These are phyloP conservation scores for Theristicus caerulescens DNA, from an alignment of 2,113 vertebrate genomes.

Conservation along the genomic window DNA sequence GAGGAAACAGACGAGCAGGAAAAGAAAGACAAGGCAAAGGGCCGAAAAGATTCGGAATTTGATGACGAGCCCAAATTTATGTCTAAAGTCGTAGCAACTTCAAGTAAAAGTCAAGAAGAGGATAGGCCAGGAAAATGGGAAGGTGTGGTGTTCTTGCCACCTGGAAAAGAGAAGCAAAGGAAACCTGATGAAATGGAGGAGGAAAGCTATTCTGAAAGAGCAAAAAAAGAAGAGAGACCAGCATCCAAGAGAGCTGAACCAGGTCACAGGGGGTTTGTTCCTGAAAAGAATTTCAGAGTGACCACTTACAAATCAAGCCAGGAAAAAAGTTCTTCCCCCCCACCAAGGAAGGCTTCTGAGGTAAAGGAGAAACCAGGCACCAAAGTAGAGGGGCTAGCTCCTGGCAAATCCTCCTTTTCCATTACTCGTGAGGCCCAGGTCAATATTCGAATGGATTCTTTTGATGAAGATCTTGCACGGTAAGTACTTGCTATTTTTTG, in stretches of 20 bases:
- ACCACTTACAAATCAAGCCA: slow-evolving; percentile 82
- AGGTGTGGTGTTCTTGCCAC: slow-evolving; percentile 80
- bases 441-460: slow-evolving; percentile 89
- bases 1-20: slow-evolving; percentile 86
- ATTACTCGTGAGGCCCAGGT: slow-evolving; percentile 87
- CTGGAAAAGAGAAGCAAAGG: slow-evolving; percentile 83
- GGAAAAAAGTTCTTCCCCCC: slow-evolving; percentile 76
- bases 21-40: slow-evolving; percentile 76
- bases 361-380: slow-evolving; percentile 80
- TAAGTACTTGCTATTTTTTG: slow-evolving; percentile 56
- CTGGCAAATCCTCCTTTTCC: slow-evolving; percentile 80
- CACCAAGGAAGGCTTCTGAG: slow-evolving; percentile 77
- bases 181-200: slow-evolving; percentile 82
- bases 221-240: slow-evolving; percentile 84
- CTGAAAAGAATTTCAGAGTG: slow-evolving; percentile 83
- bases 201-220: slow-evolving; percentile 77
- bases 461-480: slow-evolving; percentile 88
- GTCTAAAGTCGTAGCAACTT: slow-evolving; percentile 76
- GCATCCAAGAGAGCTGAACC: slow-evolving; percentile 79
- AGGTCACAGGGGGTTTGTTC: slow-evolving; percentile 81
- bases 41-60: slow-evolving; percentile 80
- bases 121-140: slow-evolving; percentile 90
- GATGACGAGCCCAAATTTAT: slow-evolving; percentile 84
- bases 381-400: slow-evolving; percentile 78
- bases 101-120: slow-evolving; percentile 81